phyloP scores from a whole-genome alignment of 92 coral and sea anemone species.

The Phenganax marumi region DNA sequence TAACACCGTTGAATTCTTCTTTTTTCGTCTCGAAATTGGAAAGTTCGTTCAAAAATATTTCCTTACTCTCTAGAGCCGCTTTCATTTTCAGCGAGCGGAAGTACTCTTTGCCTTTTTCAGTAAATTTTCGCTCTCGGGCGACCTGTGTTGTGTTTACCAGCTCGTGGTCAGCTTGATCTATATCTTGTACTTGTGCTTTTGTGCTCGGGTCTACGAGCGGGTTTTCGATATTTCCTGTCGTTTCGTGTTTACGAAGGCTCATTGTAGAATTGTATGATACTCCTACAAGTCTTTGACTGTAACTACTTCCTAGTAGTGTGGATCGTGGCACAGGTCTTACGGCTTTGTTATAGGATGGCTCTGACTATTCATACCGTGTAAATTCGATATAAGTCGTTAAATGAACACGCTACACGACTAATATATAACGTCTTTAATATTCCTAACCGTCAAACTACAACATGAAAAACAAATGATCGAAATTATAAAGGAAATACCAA shows the following conservation, averaged over 20 bases:
- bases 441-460: slow-evolving; percentile 52
- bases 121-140: slow-evolving; percentile 25
- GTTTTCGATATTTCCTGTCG: neutral
- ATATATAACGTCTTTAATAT: slow-evolving; percentile 9
- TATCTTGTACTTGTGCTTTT: neutral
- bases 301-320: slow-evolving; percentile 37
- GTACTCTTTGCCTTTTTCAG: slow-evolving; percentile 39
- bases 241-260: neutral
- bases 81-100: neutral
- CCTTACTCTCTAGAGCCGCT: slow-evolving; percentile 1
- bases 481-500: slow-evolving; percentile 10
- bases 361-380: neutral
- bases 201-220: neutral
- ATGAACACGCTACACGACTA: too few relatives aligned
- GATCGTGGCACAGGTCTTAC: slow-evolving; percentile 36
- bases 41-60: slow-evolving; percentile 8
- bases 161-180: neutral
- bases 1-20: neutral
- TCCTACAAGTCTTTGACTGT: slow-evolving; percentile 49
- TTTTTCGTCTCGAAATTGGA: neutral
- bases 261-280: neutral
- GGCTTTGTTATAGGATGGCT: too few relatives aligned
- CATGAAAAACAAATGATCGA: slow-evolving; percentile 16
- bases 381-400: neutral
- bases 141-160: neutral